Evolutionary conservation across 2,797 vertebrate genomes (phyloP), one percentile per base, ranked within the genome.

Genomic region (Rhinogobio ventralis): DNA sequence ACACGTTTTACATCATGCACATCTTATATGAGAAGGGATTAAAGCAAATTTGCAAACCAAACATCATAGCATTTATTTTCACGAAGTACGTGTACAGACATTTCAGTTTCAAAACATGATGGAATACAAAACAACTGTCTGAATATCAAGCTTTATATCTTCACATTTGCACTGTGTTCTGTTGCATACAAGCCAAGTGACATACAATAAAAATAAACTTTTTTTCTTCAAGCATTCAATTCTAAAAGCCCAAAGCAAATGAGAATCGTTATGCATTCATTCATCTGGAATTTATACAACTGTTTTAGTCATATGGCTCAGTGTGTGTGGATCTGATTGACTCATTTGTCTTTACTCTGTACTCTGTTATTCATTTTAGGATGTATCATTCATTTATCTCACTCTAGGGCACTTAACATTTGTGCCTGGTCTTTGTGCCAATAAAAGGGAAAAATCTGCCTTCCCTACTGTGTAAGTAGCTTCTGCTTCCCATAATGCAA

Each of bases 391-490:
- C 83, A 89, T 90, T 71, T 66, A 17, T 89, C 51, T 90, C 82
- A 83, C 87, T 89, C 89, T 81, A 76, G 89, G 89, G 81, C 79
- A 86, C 69, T 46, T 85, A 89, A 91, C 90, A 89, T 91, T 91
- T 91, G 88, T 86, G 82, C 87, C 69, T 85, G 84, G 75, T 88
- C 53, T 83, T 46, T n/a, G 33, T 82, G 90, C 85, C 87, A 88
- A 87, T 71, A 80, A 45, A 82, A 87, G 60, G 78, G 88, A 87
- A 72, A 74, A 55, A 81, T 51, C 80, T 88, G 76, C 78, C 86
- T 86, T 73, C 60, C 81, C 28, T 51, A 80, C 72, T 84, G 86
- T 60, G 60, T 11, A 51, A 90, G 86, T 42, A 57, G 36, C 17
- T 80, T 72, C 20, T 51, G 53, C 71, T 84, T 81, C 55, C 66